A percentile compares a stretch with the other conserved stretches of the same genome.
phyloP scores from a whole-genome alignment of 2,113 vertebrate species.

The Sciurus niger region DNA sequence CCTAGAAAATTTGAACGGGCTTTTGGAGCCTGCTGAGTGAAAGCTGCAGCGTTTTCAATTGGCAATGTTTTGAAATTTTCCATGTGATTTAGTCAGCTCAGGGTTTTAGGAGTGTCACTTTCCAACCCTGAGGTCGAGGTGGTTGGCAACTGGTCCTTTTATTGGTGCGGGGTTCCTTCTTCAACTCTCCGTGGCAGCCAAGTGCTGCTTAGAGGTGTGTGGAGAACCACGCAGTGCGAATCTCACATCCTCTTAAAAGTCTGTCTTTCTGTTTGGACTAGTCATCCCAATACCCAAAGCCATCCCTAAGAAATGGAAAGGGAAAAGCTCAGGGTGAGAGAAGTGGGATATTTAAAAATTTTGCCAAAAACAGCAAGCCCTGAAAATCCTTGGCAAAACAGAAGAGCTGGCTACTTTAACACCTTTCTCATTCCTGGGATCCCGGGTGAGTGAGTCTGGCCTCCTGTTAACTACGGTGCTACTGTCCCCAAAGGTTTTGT shows the following conservation, averaged over 20 bases:
- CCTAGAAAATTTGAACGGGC: neutral
- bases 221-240: conserved; percentile 25
- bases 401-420: conserved; percentile 76
- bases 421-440: conserved; percentile 66
- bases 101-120: neutral
- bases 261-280: conserved; percentile 70
- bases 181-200: neutral
- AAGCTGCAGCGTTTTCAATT: neutral
- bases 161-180: neutral
- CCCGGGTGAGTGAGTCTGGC: neutral
- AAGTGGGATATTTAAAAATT: conserved; percentile 80
- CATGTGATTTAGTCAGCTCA: neutral
- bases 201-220: neutral
- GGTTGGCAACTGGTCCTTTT: conserved; percentile 47
- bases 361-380: conserved; percentile 80
- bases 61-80: conserved; percentile 48
- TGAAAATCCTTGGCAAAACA: conserved; percentile 81
- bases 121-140: neutral
- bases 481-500: conserved; percentile 67
- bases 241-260: conserved; percentile 72
- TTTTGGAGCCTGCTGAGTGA: conserved; percentile 4
- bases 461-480: conserved; percentile 56
- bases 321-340: conserved; percentile 71
- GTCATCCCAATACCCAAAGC: conserved; percentile 57
- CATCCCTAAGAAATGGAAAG: conserved; percentile 61